Evolutionary conservation across 2,797 vertebrate species (phyloP).

Genomic region (Ateles fusciceps): DNA sequence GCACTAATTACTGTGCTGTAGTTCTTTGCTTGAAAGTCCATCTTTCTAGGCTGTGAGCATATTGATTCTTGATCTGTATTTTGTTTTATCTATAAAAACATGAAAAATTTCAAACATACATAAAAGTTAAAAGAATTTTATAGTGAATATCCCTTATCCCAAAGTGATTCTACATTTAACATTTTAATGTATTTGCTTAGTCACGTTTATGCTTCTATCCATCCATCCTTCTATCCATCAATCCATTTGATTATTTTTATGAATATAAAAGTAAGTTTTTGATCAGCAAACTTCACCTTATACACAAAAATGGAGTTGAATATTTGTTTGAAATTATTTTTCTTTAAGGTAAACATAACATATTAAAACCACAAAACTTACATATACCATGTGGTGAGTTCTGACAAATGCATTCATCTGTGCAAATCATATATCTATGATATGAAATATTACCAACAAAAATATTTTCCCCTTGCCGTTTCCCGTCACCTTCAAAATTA

Average conservation of each 20-base stretch:
- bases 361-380: slow-evolving; percentile 37
- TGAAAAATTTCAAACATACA: background rate
- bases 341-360: background rate
- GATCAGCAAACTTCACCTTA: background rate
- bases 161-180: background rate
- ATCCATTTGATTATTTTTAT: background rate
- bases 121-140: background rate
- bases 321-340: slow-evolving; percentile 34
- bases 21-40: background rate
- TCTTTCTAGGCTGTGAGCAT: background rate
- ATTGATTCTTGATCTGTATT: background rate
- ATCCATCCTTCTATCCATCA: background rate
- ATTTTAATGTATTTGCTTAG: background rate
- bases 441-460: background rate
- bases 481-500: background rate
- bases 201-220: background rate
- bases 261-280: background rate
- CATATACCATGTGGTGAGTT: background rate
- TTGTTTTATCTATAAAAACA: background rate
- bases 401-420: background rate
- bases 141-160: background rate
- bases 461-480: background rate
- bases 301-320: background rate
- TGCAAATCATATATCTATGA: background rate
- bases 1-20: background rate